Percentiles rank a stretch among this genome's conserved stretches.
phyloP scores from a whole-genome alignment of 1,140 invertebrate species.

The Lepidurus arcticus region DNA sequence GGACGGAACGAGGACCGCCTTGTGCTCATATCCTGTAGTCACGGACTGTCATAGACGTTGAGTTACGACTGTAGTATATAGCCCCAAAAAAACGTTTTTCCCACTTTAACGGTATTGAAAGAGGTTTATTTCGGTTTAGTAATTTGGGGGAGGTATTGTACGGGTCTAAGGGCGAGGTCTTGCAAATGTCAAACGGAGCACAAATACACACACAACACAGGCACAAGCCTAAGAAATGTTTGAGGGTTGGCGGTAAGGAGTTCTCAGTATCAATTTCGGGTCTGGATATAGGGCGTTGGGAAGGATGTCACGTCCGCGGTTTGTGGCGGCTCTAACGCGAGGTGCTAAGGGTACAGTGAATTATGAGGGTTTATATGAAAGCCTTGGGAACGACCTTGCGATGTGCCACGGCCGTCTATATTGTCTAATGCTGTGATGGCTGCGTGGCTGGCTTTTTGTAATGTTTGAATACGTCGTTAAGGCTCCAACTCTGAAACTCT shows the following conservation, averaged over 20 bases:
- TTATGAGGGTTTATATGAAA: constrained; percentile 22
- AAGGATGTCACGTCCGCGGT: constrained; percentile 17
- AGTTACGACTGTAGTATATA: neutral
- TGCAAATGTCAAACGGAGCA: neutral
- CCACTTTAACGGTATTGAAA: neutral
- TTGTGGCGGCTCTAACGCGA: neutral
- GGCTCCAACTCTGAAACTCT: neutral
- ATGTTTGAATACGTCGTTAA: neutral
- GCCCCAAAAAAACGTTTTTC: neutral
- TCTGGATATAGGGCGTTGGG: neutral
- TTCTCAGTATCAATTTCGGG: constrained; percentile 12
- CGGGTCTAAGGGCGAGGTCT: neutral
- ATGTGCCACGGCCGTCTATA: constrained; percentile 14
- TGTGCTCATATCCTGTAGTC: constrained; percentile 11
- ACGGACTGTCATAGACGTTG: constrained; percentile 9
- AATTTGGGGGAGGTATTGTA: neutral
- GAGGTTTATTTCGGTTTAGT: neutral
- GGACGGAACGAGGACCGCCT: constrained; percentile 16
- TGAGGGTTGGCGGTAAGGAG: neutral
- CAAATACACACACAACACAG: neutral
- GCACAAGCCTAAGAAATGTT: no score
- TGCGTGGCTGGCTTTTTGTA: neutral
- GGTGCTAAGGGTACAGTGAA: constrained; percentile 21
- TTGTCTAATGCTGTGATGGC: constrained; percentile 9
- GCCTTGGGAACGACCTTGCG: constrained; percentile 16